Evolutionary conservation across 2,113 vertebrate species (phyloP).

Genomic region (Tiliqua scincoides): DNA sequence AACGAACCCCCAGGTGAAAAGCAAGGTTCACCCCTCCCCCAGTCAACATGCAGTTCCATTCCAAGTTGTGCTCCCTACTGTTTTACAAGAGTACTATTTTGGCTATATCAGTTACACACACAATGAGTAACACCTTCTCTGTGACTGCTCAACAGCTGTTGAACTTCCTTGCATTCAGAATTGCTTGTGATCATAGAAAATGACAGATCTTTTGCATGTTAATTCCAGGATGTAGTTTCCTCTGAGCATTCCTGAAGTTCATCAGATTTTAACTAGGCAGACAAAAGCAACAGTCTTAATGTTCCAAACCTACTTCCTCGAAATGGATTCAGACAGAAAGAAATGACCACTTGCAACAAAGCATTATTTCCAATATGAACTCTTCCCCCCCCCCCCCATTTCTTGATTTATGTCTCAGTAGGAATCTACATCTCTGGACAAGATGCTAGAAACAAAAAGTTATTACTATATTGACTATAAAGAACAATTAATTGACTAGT

Average conservation of each 20-base stretch:
- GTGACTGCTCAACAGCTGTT: too few relatives aligned
- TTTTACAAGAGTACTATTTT: too few relatives aligned
- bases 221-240: too few relatives aligned
- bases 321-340: background rate
- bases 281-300: background rate
- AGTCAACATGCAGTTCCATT: too few relatives aligned
- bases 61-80: too few relatives aligned
- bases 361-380: background rate
- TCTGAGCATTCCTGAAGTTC: background rate
- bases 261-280: background rate
- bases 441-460: background rate
- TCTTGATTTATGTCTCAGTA: background rate
- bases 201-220: too few relatives aligned
- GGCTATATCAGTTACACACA: too few relatives aligned
- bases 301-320: background rate
- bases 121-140: too few relatives aligned
- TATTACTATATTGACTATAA: background rate
- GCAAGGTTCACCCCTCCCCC: too few relatives aligned
- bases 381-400: background rate
- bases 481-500: background rate
- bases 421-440: background rate
- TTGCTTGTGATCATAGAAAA: too few relatives aligned
- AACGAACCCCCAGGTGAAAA: too few relatives aligned
- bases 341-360: background rate
- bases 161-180: too few relatives aligned